Percentiles rank a stretch among this genome's conserved stretches.
Evolutionary conservation across 2,113 vertebrate genomes (phyloP).

Genomic region (Lagopus leucura): DNA sequence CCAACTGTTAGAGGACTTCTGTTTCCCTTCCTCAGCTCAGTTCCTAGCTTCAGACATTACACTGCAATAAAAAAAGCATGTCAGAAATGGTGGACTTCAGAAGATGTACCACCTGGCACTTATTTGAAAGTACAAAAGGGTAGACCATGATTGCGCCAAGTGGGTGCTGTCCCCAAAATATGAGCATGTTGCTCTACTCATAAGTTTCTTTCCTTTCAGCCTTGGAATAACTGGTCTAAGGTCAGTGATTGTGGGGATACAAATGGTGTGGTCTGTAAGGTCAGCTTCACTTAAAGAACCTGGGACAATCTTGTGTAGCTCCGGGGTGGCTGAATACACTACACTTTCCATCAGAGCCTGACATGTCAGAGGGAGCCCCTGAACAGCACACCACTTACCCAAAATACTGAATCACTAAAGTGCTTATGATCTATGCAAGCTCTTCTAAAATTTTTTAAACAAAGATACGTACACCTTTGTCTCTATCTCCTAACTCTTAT

Average conservation of each 20-base stretch:
- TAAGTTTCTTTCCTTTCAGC: neutral
- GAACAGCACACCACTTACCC: rapidly evolving
- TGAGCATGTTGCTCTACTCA: rapidly evolving
- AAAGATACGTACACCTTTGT: neutral
- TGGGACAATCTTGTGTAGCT: neutral
- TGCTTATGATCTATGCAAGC: rapidly evolving
- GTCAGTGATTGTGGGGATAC: neutral
- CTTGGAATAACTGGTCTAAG: neutral
- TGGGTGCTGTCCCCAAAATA: neutral
- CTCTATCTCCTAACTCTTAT: neutral
- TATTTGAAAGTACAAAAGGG: neutral
- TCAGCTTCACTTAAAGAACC: no score
- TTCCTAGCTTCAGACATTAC: neutral
- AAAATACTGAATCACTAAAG: neutral
- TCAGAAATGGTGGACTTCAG: neutral
- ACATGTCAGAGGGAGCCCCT: neutral
- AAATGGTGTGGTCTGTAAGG: neutral
- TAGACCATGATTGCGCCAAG: neutral
- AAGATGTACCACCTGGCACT: rapidly evolving
- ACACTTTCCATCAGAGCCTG: neutral
- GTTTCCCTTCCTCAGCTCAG: neutral
- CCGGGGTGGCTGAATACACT: neutral
- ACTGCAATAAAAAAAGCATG: neutral
- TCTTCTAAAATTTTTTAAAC: neutral
- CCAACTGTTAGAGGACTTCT: neutral